Base-by-base conservation (phyloP, 1,140 invertebrate genomes). In the Drosophila pruinosa region DNA sequence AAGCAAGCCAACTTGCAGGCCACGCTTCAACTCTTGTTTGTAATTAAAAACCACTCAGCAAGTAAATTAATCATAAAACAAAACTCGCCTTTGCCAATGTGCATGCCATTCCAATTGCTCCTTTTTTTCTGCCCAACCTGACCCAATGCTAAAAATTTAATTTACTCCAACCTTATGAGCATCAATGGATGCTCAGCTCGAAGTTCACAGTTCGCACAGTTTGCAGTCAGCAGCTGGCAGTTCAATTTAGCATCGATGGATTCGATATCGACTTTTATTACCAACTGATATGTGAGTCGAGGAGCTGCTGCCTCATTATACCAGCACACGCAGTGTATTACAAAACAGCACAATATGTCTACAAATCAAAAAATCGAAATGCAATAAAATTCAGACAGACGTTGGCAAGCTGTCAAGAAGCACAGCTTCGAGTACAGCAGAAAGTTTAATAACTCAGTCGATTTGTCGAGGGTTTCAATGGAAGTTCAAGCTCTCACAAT, bases 11-110 rank as follows among this genome's bases (percentile, higher is more conserved):
- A 39, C 22, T 50, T 48, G 62, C 63, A 48, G 69, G 50, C 76
- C 68, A 68, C 68, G 65, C 68, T 67, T 72, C 70, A 82, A 78
- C 74, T 88, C 82, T 88, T 86, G 83, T 82, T 88, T 88, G 82
- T 86, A 86, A 86, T 86, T 86, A 86, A 86, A 88, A 86, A 88
- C 74, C 82, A 86, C 82, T 86, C 82, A 86, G 82, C 82, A 82
- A 88, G 78, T 82, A 75, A 86, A 86, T 86, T 88, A 88, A 86
- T 86, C 82, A 86, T 86, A 86, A 86, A 78, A 86, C 58, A 59
- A 62, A 77, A 70, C 34, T 63, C 43, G 62, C 57, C 47, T 43
- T 53, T 26, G 56, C 10, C 52, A 38, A 12, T n/a, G n/a, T n/a
- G n/a, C n/a, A 31, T 38, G 8, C 21, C 15, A 12, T 26, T 15